These are phyloP conservation scores for Carettochelys insculpta DNA, from an alignment of 2,113 vertebrate genomes.

Conservation along the genomic window DNA sequence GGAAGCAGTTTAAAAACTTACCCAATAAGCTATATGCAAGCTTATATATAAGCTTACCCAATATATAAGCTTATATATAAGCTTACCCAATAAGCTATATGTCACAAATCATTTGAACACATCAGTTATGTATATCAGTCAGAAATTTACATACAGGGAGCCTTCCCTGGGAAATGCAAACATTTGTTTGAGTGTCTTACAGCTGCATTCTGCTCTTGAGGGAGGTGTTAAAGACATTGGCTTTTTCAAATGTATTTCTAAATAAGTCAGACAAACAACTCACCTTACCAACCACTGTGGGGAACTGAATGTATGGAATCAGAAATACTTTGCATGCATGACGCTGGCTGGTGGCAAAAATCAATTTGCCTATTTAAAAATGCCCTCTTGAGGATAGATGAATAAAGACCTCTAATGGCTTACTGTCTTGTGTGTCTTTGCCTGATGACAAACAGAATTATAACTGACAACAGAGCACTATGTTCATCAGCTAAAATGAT, in stretches of 20 bases:
- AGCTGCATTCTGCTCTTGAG: conserved; percentile 40
- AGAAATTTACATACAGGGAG: conserved; percentile 12
- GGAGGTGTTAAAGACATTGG: conserved; percentile 58
- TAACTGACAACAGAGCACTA: conserved; percentile 62
- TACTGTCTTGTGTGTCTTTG: conserved; percentile 63
- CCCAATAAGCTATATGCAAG: not conserved
- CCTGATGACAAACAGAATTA: conserved; percentile 67
- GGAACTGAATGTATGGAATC: conserved; percentile 63
- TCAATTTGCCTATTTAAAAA: conserved; percentile 66
- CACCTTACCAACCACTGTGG: conserved; percentile 44
- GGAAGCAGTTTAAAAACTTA: not conserved
- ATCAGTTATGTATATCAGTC: conserved; percentile 1
- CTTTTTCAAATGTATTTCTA: conserved; percentile 54
- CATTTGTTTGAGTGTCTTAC: conserved; percentile 27
- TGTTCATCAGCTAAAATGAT: conserved; percentile 55
- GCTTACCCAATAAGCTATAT: not conserved
- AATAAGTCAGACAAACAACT: conserved; percentile 60
- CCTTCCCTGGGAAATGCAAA: conserved; percentile 23
- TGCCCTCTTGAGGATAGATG: conserved; percentile 37
- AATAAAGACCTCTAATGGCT: conserved; percentile 58
- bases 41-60: no score
- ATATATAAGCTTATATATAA: no score
- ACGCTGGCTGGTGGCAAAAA: conserved; percentile 65
- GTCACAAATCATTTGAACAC: conserved; percentile 1
- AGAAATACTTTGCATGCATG: conserved; percentile 61